Evolutionary conservation across 2,888 invertebrate species (phyloP), one percentile per base, ranked within the genome.

Genomic region (Coenonympha glycerion): DNA sequence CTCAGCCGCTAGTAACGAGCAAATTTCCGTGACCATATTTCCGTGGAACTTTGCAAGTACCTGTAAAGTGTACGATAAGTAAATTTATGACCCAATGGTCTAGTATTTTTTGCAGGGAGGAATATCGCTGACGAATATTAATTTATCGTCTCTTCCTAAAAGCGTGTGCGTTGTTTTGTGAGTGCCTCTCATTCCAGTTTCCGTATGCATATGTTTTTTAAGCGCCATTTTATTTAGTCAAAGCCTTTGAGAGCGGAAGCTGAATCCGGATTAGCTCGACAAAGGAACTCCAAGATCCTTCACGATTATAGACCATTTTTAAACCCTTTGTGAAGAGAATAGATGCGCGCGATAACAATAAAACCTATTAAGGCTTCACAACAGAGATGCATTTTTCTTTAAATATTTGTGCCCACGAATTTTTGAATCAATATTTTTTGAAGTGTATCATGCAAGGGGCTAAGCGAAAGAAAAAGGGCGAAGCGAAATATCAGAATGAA

Each of bases 161-260:
- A 9, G 15, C 13, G 9, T 13, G 9, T 1, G 19, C 21, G 16
- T 15, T 13, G 11, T 36, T 24, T 8, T 31, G 31, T 19, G 30
- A 28, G 30, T 28, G 42, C 42, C 6, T 46, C 40, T 50, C 50
- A 34, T 47, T 19, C 31, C 47, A 15, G 28, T 30, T 21, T 39
- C 16, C 22, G 39, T 47, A 31, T 41, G 45, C 31, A 48, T 54
- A 28, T 48, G 40, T 41, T 53, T 47, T 48, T 55, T 46, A 18
- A 49, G 44, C 16, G n/a, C 24, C 36, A 48, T 41, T 52, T 48
- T 46, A 24, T 41, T 48, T 45, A 22, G 44, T 16, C 39, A 21
- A 37, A 33, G 34, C 24, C 41, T 33, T 48, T 41, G 33, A 9
- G 33, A 41, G 33, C 13, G 18, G 11, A 26, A 39, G 30, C 22